Base-by-base conservation (phyloP, 2,113 vertebrate species). In the Lucifuga dentata region DNA sequence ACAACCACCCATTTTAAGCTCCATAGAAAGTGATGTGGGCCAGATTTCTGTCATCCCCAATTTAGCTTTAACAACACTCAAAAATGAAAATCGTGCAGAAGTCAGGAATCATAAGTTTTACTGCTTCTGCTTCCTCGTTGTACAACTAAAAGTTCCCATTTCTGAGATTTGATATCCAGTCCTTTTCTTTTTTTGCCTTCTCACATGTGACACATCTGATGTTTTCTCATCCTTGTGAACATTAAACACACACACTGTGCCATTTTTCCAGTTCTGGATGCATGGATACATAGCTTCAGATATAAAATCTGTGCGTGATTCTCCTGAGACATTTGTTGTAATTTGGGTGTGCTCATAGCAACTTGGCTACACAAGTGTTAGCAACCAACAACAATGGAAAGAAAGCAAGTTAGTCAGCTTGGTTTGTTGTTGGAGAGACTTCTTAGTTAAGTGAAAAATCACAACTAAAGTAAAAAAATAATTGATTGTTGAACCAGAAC, bases 1-100 rank as follows among this genome's bases (percentile, higher is more conserved):
- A 76, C 57, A 23, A 46, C 51, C 61, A 89, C 89, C 89, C 83
- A 23, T 49, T 71, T 69, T 10, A 44, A 78, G 69, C 24, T 41
- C 51, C 60, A 17, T 73, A 49, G 32, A 71, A 64, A 67, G 67
- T 57, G 61, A 29, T 2, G 19, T 76, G 81, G 60, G 53, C 44
- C 38, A 46, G 33, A 67, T 52, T 9, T 53, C 64, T 62, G 62
- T 55, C 46, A 26, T 61, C 48, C 51, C 29, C 19, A 38, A 52
- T 21, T 49, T 8, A 35, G 38, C 59, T 12, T 40, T 36, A 26
- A 12, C 29, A 2, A 23, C 3, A 29, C 35, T 21, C n/a, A 17
- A 44, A 61, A 64, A 17, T 10, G 13, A 63, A 56, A 15, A 16
- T 20, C 3, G 2, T 2, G 7, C 10, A 49, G 43, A 29, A 7